Evolutionary conservation across 2,113 vertebrate species (phyloP).

Genomic region (Rhynchomys soricoides): DNA sequence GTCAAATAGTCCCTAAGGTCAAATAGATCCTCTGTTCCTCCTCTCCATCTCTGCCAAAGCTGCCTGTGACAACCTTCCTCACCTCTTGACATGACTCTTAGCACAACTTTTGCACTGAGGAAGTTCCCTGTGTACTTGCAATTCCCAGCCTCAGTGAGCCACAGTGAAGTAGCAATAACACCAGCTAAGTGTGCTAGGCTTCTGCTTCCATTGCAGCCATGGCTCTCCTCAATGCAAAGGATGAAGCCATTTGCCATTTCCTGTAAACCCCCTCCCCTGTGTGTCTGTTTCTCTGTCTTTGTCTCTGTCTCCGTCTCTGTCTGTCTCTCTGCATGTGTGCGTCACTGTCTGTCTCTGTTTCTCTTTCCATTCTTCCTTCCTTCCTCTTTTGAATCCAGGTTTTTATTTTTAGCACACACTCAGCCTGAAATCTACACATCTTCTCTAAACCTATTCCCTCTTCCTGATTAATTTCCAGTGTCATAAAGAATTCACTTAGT

Average conservation of each 20-base stretch:
- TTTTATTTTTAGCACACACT: conserved; percentile 20
- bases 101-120: background rate
- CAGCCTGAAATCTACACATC: background rate
- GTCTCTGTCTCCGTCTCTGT: background rate
- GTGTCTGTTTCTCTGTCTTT: background rate
- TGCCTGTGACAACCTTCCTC: background rate
- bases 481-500: background rate
- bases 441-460: background rate
- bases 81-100: background rate
- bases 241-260: background rate
- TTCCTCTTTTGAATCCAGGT: background rate
- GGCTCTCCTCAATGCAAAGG: background rate
- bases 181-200: background rate
- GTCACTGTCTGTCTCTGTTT: background rate
- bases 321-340: too few species aligned
- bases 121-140: background rate
- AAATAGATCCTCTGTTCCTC: background rate
- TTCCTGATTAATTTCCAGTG: background rate
- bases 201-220: background rate
- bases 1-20: background rate
- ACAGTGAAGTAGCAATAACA: background rate
- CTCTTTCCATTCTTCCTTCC: background rate
- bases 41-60: background rate
- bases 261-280: background rate
- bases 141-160: background rate